Evolutionary conservation across 2,113 vertebrate species (phyloP), one percentile per base, ranked within the genome.

Genomic region (Mungos mungo): DNA sequence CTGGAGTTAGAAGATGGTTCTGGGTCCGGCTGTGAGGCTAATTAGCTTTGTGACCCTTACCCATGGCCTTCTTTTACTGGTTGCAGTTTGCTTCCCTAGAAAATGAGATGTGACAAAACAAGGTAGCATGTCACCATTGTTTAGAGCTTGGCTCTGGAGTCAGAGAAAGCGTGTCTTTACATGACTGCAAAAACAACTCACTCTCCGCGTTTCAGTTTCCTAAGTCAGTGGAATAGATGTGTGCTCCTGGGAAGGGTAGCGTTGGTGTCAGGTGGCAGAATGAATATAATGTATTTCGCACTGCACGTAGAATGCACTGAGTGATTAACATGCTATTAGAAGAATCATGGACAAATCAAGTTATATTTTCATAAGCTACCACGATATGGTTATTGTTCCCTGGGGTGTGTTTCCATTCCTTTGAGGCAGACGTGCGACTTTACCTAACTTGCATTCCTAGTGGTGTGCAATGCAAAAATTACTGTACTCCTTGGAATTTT

Each of bases 161-260:
- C 4, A 1, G 31, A 52, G 23, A 65, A 19, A 38, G 4, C 0
- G 0, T 41, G 23, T 21, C 13, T 2, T 8, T n/a, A 0, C 35
- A 14, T 9, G 14, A 6, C 12, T 35, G 1, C 11, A 60, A 25
- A 23, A 81, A 8, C 31, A 15, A 69, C 6, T 6, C 31, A 3
- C 21, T 87, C 81, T 57, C 19, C 18, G 21, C 9, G 57, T 60
- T 60, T 41, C 41, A 35, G 54, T 52, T 50, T 57, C 5, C 23
- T n/a, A 9, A 13, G 14, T 69, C 9, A 47, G 9, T 15, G 57
- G 19, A 38, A 25, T 8, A 2, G 2, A 13, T 11, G 1, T 27
- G 25, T 2, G 29, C 54, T 69, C 7, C 35, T 63, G 41, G 13
- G 31, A 27, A 76, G 35, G 23, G 18, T 57, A 38, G 4, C 23